Conservation (phyloP, 2,113 vertebrate species). For the Callospermophilus lateralis region DNA sequence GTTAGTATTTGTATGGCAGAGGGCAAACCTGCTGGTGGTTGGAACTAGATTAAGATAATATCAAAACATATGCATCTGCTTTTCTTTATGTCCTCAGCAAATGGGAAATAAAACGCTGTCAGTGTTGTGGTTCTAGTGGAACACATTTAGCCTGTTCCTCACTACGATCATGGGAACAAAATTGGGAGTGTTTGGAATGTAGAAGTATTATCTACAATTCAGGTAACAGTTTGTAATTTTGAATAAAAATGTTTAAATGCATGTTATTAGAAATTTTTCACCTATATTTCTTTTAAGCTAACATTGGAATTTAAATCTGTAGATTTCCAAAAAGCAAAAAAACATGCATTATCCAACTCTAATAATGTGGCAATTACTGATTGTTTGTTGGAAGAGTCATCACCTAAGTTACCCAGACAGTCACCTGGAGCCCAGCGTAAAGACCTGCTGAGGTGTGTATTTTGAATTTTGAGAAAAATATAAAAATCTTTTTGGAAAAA, state of each 20-base stretch:
- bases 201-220: constrained; percentile 89
- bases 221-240: constrained; percentile 88
- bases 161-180: constrained; percentile 87
- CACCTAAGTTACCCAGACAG: constrained; percentile 86
- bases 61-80: constrained; percentile 13
- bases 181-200: constrained; percentile 96
- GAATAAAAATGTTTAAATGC: constrained; percentile 23
- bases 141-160: constrained; percentile 95
- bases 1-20: background rate
- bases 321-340: constrained; percentile 83
- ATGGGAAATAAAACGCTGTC: constrained; percentile 95
- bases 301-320: constrained; percentile 72
- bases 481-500: constrained; percentile 56
- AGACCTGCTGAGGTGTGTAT: constrained; percentile 87
- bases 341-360: constrained; percentile 79
- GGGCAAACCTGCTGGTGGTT: background rate
- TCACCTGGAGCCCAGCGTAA: constrained; percentile 82
- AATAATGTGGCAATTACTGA: constrained; percentile 80
- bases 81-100: constrained; percentile 88
- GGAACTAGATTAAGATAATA: background rate
- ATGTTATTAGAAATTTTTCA: constrained; percentile 60
- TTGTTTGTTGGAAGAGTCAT: constrained; percentile 87
- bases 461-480: constrained; percentile 62
- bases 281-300: constrained; percentile 47
- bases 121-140: constrained; percentile 95